phyloP scores from a whole-genome alignment of 1,140 invertebrate genomes.

The Trichoplusia ni region DNA sequence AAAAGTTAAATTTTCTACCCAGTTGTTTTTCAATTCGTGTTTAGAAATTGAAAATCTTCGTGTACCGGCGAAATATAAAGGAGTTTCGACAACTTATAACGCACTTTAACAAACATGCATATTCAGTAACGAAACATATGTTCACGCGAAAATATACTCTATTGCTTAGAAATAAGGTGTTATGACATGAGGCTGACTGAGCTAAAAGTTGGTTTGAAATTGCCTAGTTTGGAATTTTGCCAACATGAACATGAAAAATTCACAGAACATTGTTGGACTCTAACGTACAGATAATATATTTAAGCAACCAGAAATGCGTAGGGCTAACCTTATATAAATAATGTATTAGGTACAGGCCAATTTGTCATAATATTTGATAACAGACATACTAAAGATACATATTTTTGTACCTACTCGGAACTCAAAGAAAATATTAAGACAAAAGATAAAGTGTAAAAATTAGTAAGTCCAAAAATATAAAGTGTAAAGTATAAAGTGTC shows the following conservation, averaged over 20 bases:
- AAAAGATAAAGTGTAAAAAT: too few relatives aligned
- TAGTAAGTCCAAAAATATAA: too few relatives aligned
- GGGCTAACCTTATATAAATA: too few relatives aligned
- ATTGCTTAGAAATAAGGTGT: not conserved
- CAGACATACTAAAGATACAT: too few relatives aligned
- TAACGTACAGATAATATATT: not conserved
- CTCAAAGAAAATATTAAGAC: too few relatives aligned
- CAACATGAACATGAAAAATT: conserved; percentile 8
- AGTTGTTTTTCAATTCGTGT: too few relatives aligned
- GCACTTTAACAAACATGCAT: not conserved
- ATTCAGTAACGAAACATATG: not conserved
- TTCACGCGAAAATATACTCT: not conserved
- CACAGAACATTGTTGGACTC: not conserved
- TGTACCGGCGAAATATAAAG: conserved; percentile 19
- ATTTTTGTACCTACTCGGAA: too few relatives aligned
- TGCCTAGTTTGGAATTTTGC: conserved; percentile 7
- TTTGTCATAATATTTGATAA: too few relatives aligned
- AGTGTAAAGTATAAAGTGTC: too few relatives aligned
- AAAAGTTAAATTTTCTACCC: too few relatives aligned
- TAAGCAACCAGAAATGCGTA: too few relatives aligned
- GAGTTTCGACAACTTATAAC: conserved; percentile 6
- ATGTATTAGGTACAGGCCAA: too few relatives aligned
- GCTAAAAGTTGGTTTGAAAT: not conserved
- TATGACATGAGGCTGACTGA: not conserved
- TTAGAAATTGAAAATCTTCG: not conserved